Percentiles rank a stretch among this genome's conserved stretches.
phyloP scores from a whole-genome alignment of 2,797 vertebrate genomes.

The Cetoscarus ocellatus region DNA sequence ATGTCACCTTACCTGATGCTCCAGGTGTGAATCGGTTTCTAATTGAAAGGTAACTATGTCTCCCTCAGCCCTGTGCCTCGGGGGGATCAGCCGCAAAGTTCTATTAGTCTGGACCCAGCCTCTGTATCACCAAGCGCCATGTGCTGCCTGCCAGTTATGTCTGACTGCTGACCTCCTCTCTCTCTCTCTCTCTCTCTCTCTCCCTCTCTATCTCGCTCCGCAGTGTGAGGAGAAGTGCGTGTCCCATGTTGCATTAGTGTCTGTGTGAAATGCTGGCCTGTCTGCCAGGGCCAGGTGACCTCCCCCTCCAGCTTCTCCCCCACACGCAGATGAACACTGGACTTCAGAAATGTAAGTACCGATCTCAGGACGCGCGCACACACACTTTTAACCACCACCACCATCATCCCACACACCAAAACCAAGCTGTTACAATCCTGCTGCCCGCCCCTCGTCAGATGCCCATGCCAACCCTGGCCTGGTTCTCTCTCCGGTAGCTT shows the following conservation, averaged over 20 bases:
- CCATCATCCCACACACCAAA: slow-evolving; percentile 62
- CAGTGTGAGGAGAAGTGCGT: slow-evolving; percentile 95
- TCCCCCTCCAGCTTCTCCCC: slow-evolving; percentile 98
- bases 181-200: slow-evolving; percentile 2
- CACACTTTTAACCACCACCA: slow-evolving; percentile 27
- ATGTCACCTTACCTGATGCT: slow-evolving; percentile 83
- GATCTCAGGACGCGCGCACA: slow-evolving; percentile 20
- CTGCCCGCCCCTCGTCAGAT: slow-evolving; percentile 52
- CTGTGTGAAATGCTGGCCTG: slow-evolving; percentile 99
- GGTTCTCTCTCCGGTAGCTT: slow-evolving; percentile 42
- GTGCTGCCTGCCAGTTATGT: slow-evolving; percentile 73
- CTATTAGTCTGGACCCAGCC: slow-evolving; percentile 66
- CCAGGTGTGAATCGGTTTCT: slow-evolving; percentile 80
- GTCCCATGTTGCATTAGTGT: slow-evolving; percentile 96
- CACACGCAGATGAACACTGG: slow-evolving; percentile 99
- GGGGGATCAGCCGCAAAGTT: slow-evolving; percentile 60
- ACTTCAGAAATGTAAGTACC: slow-evolving; percentile 99
- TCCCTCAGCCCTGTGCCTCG: slow-evolving; percentile 63
- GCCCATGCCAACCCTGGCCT: slow-evolving; percentile 48
- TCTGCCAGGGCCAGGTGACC: slow-evolving; percentile 98
- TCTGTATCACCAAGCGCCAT: slow-evolving; percentile 69
- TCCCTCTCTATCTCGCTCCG: neutral
- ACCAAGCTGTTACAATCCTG: slow-evolving; percentile 62
- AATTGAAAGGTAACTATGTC: slow-evolving; percentile 81
- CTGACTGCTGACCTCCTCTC: slow-evolving; percentile 66